Evolutionary conservation across 2,888 invertebrate genomes (phyloP).

Genomic region (Drosophila paramelanica): DNA sequence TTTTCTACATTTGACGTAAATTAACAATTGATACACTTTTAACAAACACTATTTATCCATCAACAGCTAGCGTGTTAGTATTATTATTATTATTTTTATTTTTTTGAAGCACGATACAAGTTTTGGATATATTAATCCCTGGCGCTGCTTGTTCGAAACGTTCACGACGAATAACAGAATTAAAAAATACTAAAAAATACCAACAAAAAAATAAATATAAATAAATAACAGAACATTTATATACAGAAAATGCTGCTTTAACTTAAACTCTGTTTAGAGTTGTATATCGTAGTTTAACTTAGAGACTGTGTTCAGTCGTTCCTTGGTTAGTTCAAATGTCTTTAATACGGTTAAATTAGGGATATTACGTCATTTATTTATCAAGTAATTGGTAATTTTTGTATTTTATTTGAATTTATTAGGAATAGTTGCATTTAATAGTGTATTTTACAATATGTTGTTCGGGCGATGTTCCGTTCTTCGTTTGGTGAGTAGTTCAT

Average conservation of each 20-base stretch:
- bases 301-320: no score
- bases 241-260: neutral
- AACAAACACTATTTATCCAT: slow-evolving; percentile 2
- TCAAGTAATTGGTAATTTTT: no score
- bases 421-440: no score
- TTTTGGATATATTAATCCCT: neutral
- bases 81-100: neutral
- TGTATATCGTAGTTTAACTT: neutral
- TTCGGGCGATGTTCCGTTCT: neutral
- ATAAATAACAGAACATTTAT: neutral
- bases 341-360: no score
- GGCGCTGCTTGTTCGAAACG: neutral
- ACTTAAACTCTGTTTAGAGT: slow-evolving; percentile 1
- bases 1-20: neutral
- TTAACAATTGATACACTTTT: neutral
- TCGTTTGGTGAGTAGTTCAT: neutral
- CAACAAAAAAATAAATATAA: no score
- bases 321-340: neutral
- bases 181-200: slow-evolving; percentile 3
- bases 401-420: no score
- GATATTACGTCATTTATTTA: no score
- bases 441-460: neutral
- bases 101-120: neutral
- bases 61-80: neutral
- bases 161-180: neutral